phyloP scores from a whole-genome alignment of 2,113 vertebrate genomes.

The Acrocephalus kingi region DNA sequence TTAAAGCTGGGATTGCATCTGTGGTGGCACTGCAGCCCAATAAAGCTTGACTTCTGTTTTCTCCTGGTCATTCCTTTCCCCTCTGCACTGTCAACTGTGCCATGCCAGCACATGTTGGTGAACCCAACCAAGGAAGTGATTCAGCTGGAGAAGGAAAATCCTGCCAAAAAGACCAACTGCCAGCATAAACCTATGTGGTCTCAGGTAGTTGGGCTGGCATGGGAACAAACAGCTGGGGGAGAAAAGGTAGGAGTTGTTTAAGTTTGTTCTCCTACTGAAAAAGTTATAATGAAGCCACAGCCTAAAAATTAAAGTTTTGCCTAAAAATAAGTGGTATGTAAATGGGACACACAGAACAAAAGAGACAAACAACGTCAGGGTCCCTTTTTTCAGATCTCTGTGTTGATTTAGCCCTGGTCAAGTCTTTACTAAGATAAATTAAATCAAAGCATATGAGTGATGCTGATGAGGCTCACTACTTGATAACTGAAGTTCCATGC shows the following conservation, averaged over 20 bases:
- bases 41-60: not conserved
- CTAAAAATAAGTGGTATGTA: not conserved
- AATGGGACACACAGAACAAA: not conserved
- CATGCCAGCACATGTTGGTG: not conserved
- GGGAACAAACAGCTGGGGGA: not conserved
- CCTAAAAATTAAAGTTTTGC: not conserved
- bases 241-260: not conserved
- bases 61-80: not conserved
- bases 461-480: not conserved
- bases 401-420: not conserved
- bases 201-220: not conserved
- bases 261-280: not conserved
- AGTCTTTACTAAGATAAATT: not conserved
- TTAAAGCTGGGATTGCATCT: not conserved
- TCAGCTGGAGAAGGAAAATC: not conserved
- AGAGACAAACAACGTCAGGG: not conserved
- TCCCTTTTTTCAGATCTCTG: not conserved
- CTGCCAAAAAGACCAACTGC: not conserved
- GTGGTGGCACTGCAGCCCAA: not conserved
- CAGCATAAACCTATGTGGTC: not conserved
- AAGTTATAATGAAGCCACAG: not conserved
- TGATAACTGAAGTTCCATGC: not conserved
- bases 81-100: rapidly evolving
- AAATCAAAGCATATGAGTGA: rapidly evolving
- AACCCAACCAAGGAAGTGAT: not conserved